A percentile compares a stretch with the other conserved stretches of the same genome.
Conservation (phyloP, 1,140 invertebrate species). For the Pissodes strobi region DNA sequence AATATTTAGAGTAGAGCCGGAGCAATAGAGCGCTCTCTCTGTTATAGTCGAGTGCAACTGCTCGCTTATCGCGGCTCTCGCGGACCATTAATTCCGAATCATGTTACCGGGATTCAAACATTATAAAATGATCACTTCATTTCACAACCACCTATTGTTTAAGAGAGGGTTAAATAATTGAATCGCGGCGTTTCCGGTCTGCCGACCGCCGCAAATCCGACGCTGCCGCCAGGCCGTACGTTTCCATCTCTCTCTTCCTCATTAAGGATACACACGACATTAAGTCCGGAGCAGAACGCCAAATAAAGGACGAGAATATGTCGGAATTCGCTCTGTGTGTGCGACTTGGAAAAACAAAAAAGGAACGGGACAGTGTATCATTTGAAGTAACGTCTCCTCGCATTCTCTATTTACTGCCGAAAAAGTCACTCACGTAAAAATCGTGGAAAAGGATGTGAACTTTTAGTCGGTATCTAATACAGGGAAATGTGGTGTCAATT, state of each 20-base stretch:
- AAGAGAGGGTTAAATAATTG: conserved; percentile 59
- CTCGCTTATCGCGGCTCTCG: conserved; percentile 55
- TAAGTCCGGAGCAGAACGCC: conserved; percentile 35
- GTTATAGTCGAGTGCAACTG: conserved; percentile 27
- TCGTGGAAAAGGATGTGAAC: no score
- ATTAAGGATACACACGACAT: conserved; percentile 34
- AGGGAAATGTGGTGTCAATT: no score
- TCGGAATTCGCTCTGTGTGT: no score
- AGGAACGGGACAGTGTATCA: no score
- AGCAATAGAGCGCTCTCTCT: not conserved
- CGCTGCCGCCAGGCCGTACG: no score
- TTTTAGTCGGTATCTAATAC: no score
- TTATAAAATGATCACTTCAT: conserved; percentile 58
- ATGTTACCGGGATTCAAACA: conserved; percentile 56
- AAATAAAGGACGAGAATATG: conserved; percentile 15
- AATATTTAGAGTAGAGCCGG: conserved; percentile 46
- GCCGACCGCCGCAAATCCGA: conserved; percentile 33
- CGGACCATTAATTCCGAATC: conserved; percentile 57
- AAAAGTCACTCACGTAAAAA: no score
- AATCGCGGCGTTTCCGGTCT: conserved; percentile 50
- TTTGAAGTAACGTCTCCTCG: no score
- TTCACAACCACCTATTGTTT: conserved; percentile 58
- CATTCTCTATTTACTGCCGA: no score
- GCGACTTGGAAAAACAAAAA: no score
- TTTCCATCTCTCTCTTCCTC: conserved; percentile 24